Percentiles rank a stretch among this genome's conserved stretches.
These are phyloP conservation scores for Saturnia pavonia DNA, from an alignment of 2,888 invertebrate species.

Conservation along the genomic window DNA sequence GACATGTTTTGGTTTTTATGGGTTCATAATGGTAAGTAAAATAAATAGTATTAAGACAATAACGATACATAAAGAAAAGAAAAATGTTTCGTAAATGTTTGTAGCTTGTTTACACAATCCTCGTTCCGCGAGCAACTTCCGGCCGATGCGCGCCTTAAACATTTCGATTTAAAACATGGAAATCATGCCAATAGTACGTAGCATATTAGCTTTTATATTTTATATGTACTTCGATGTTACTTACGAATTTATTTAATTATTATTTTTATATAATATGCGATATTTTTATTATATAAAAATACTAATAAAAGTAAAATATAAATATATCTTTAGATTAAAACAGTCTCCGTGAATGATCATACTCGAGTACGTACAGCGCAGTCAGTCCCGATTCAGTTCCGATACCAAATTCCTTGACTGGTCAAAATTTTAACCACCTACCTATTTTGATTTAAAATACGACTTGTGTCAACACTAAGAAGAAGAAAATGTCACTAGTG, in stretches of 20 bases:
- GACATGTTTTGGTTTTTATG: background rate
- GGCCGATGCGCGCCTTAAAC: conserved; percentile 54
- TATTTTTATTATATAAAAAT: background rate
- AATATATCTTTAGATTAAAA: too few relatives aligned
- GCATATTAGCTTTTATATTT: conserved; percentile 27
- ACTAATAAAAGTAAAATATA: background rate
- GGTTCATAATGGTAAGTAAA: conserved; percentile 21
- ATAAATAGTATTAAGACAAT: conserved; percentile 34
- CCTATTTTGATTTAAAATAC: too few relatives aligned
- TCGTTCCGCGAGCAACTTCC: conserved; percentile 56
- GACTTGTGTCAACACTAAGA: too few relatives aligned
- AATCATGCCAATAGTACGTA: conserved; percentile 41
- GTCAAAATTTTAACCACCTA: too few relatives aligned
- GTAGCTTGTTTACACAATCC: conserved; percentile 57
- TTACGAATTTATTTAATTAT: background rate
- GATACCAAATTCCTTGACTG: too few relatives aligned
- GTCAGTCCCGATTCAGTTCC: too few relatives aligned
- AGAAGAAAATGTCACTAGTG: too few relatives aligned
- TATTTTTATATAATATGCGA: background rate
- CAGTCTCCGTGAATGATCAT: too few relatives aligned
- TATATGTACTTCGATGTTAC: background rate
- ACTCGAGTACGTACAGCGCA: too few relatives aligned
- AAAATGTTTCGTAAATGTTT: conserved; percentile 54
- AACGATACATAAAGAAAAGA: conserved; percentile 39
- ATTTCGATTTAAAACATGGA: conserved; percentile 54